phyloP scores from a whole-genome alignment of 2,797 vertebrate genomes.

The Sparidentex hasta region DNA sequence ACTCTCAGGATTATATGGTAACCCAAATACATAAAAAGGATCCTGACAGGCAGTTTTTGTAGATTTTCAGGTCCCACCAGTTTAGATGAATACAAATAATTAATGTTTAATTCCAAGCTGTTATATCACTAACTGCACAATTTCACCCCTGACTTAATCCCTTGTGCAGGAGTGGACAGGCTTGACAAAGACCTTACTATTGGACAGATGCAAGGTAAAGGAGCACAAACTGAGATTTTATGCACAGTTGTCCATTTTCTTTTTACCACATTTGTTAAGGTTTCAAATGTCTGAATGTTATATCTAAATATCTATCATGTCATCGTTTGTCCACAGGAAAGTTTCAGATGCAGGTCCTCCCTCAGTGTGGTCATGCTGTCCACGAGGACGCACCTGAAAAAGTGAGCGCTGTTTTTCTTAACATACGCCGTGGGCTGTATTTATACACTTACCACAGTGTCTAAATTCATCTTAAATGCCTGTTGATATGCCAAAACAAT shows the following conservation, averaged over 20 bases:
- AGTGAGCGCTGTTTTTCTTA: slow-evolving; percentile 79
- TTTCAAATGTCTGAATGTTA: too few relatives aligned
- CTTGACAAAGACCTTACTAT: slow-evolving; percentile 99
- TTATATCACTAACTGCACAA: slow-evolving; percentile 30
- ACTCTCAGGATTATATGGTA: not conserved
- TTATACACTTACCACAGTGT: not conserved
- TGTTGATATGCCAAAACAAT: not conserved
- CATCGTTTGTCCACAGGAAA: slow-evolving; percentile 87
- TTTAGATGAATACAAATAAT: slow-evolving; percentile 28
- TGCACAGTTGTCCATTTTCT: not conserved
- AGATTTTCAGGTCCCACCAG: not conserved
- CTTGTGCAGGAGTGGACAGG: slow-evolving; percentile 93
- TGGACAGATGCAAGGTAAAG: slow-evolving; percentile 98
- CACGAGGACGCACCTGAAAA: slow-evolving; percentile 98
- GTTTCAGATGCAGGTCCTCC: slow-evolving; percentile 99
- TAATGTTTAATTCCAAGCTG: slow-evolving; percentile 8
- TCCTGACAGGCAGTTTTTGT: not conserved
- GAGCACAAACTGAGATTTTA: not conserved
- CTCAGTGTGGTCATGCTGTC: slow-evolving; percentile 97
- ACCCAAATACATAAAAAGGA: not conserved
- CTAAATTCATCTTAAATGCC: not conserved
- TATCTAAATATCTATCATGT: not conserved
- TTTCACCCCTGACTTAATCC: slow-evolving; percentile 43
- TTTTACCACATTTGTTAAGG: not conserved
- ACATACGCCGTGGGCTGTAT: not conserved